Evolutionary conservation across 2,888 invertebrate genomes (phyloP), one percentile per base, ranked within the genome.

Genomic region (Tetragonula carbonaria): DNA sequence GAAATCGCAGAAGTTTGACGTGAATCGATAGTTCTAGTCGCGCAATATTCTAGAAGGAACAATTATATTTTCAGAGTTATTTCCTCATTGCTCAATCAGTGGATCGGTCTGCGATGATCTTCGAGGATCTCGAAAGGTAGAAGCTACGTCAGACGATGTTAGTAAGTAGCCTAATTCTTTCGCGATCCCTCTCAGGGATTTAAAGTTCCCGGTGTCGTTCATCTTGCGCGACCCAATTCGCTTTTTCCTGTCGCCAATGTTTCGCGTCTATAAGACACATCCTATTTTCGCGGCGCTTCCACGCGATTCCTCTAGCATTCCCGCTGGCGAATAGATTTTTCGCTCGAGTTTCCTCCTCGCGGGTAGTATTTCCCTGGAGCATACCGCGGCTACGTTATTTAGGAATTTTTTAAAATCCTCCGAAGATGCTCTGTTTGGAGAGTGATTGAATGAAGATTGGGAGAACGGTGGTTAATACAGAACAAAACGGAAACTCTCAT

Each of bases 241-340:
- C 59, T 71, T 67, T 74, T 62, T 66, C 53, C 13, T 11, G 18
- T 4, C 16, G 4, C 70, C 51, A 68, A 53, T 53, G 62, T 62
- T 62, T 76, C 77, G 67, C 14, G 59, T 77, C 68, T 79, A 76
- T 78, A 45, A 45, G 18, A 57, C 76, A 33, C 76, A 59, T 62
- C 59, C 62, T 18, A 77, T 67, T 74, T 74, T 59, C 59, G 70
- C 68, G 23, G n/a, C 53, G 45, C 28, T 53, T 53, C 78, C 13
- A 18, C 28, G 33, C 78, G 21, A 63, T 80, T 70, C 78, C 28
- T 63, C 74, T n/a, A 38, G 38, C 63, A 45, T 28, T n/a, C 50
- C 2, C 50, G 21, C 33, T 68, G 53, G 73, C 53, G 72, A 63
- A 77, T 77, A 72, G 66, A 75, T 75, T 75, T 57, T 55, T 66